These are phyloP conservation scores for Macropodus opercularis DNA, from an alignment of 2,797 vertebrate species.

Conservation along the genomic window DNA sequence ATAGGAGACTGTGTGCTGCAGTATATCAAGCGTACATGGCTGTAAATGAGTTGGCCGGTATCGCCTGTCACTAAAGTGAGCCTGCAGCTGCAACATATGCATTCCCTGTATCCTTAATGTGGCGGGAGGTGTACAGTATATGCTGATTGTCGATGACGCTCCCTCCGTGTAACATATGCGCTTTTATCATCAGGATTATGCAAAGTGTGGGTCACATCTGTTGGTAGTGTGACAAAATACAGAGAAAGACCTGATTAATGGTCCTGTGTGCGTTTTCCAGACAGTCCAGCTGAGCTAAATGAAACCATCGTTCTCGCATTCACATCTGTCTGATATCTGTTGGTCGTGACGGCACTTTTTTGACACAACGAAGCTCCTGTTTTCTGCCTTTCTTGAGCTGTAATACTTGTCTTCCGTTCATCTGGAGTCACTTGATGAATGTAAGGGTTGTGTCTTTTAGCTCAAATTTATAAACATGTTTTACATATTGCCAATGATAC, in stretches of 20 bases:
- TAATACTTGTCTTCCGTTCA: too few species aligned
- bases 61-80: constrained; percentile 65
- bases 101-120: constrained; percentile 7
- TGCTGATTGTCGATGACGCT: neutral
- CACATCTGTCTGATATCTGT: constrained; percentile 53
- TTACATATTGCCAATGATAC: too few species aligned
- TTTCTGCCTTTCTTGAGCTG: too few species aligned
- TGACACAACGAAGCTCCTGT: too few species aligned
- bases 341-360: constrained; percentile 25
- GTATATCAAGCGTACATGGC: constrained; percentile 51
- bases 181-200: constrained; percentile 17
- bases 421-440: too few species aligned
- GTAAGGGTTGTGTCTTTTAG: too few species aligned
- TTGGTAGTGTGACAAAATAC: constrained; percentile 55
- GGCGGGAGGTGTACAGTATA: constrained; percentile 15
- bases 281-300: constrained; percentile 45
- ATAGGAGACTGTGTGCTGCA: constrained; percentile 48
- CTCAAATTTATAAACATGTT: too few species aligned
- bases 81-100: constrained; percentile 54
- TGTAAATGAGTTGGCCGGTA: constrained; percentile 56
- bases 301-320: constrained; percentile 54
- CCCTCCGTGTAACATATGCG: constrained; percentile 14
- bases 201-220: constrained; percentile 61
- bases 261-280: constrained; percentile 29
- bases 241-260: constrained; percentile 58